phyloP scores from a whole-genome alignment of 2,888 invertebrate genomes.

The Melinopterus prodromus region DNA sequence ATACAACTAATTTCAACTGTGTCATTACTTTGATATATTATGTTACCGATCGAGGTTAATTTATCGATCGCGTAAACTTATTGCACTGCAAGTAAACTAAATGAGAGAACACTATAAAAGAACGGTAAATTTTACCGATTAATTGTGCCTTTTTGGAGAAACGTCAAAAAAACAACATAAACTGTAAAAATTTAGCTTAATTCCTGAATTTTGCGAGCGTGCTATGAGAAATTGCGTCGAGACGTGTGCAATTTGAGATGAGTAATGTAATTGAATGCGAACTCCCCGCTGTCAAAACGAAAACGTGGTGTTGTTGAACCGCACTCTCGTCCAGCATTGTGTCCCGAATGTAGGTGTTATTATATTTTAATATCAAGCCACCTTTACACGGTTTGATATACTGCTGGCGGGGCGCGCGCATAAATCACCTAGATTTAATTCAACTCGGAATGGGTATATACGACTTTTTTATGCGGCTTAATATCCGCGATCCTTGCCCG shows the following conservation, averaged over 20 bases:
- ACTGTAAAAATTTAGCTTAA: neutral
- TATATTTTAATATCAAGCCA: constrained; percentile 58
- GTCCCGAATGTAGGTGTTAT: constrained; percentile 53
- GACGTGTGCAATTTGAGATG: constrained; percentile 27
- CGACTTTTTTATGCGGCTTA: constrained; percentile 37
- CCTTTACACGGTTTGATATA: constrained; percentile 51
- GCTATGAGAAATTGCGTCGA: neutral
- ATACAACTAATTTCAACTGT: too few species aligned
- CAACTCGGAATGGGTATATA: constrained; percentile 28
- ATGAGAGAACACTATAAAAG: neutral
- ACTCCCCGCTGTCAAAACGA: constrained; percentile 29
- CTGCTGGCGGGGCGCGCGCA: constrained; percentile 48
- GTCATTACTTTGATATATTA: too few species aligned
- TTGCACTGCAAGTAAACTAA: too few species aligned
- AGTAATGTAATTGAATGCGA: constrained; percentile 38
- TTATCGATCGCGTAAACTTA: too few species aligned
- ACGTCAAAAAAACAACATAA: neutral
- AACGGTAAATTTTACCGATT: neutral
- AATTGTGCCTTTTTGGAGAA: neutral
- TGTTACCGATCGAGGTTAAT: too few species aligned
- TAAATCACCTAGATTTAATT: constrained; percentile 46
- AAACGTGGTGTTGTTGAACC: constrained; percentile 32
- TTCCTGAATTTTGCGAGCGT: neutral
- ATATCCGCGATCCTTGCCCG: constrained; percentile 33
- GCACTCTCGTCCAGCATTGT: neutral